Evolutionary conservation across 2,113 vertebrate species (phyloP).

Genomic region (Ornithorhynchus anatinus): DNA sequence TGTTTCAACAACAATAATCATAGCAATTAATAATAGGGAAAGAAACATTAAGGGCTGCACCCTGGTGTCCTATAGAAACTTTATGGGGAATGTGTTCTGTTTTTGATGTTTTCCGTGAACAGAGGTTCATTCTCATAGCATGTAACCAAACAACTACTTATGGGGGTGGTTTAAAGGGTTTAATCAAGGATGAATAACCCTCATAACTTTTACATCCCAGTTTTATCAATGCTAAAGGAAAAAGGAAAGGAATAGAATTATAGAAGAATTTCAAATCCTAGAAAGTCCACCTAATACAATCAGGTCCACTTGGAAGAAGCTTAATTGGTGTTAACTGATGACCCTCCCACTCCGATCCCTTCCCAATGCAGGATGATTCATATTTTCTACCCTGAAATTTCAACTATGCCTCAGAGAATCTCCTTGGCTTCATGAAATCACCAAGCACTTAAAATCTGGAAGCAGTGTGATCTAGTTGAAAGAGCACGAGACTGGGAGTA

Average conservation of each 20-base stretch:
- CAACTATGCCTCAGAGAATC: background rate
- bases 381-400: background rate
- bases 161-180: conserved; percentile 44
- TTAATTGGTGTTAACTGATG: background rate
- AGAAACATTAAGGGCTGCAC: conserved; percentile 20
- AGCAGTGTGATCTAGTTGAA: too few relatives aligned
- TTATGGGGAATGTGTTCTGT: conserved; percentile 27
- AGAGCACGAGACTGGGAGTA: too few relatives aligned
- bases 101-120: conserved; percentile 36
- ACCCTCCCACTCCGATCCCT: background rate
- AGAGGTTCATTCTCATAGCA: conserved; percentile 31
- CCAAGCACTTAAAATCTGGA: too few relatives aligned
- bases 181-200: background rate
- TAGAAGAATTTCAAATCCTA: background rate
- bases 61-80: conserved; percentile 35
- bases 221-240: conserved; percentile 6
- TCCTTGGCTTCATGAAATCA: too few relatives aligned
- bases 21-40: conserved; percentile 42
- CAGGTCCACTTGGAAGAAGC: background rate
- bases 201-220: conserved; percentile 36
- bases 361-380: background rate
- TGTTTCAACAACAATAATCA: conserved; percentile 53
- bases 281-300: background rate
- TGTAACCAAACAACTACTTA: conserved; percentile 28
- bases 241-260: conserved; percentile 4